Base-by-base conservation (phyloP, 2,113 vertebrate species). In the Vimba vimba region DNA sequence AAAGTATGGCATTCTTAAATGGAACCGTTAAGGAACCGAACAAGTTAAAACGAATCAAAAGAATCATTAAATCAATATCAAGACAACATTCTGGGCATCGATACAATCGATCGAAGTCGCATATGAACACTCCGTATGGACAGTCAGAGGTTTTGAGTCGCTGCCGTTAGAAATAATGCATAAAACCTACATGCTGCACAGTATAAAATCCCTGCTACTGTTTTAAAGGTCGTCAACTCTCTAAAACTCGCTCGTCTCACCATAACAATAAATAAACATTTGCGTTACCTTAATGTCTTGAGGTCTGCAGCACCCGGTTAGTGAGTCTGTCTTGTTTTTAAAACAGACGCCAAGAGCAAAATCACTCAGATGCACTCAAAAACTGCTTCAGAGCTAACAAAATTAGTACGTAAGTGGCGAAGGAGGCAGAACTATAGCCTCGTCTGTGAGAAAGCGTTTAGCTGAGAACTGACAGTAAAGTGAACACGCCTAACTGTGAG, bases 401-500 rank as follows among this genome's bases (percentile, higher is more conserved):
- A 25, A 43, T 62, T 0, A 50, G 3, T 23, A 80, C 64, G 6
- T 64, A 17, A 62, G 77, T 60, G 15, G 8, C 30, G 23, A 80
- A 19, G n/a, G n/a, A 62, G 60, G 3, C 62, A 50, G 19, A 52
- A 82, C 25, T 6, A 52, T 6, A 52, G 25, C 80, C 33, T 50
- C 43, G 45, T 8, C 25, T 82, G 17, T 9, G 62, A 69, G 80
- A 82, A 69, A 82, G 62, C 80, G 60, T 69, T 69, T 4, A 33
- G 30, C 17, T 11, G 60, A 69, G 64, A 69, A 82, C 27, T 82
- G 62, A 82, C 80, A 77, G 75, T 77, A 27, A 77, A 82, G 79
- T 69, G 80, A 82, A 82, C 62, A 82, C 80, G 80, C 80, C 80
- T 82, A 82, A 82, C 45, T 55, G 79, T 68, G 25, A 69, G 4